Evolutionary conservation across 2,797 vertebrate genomes (phyloP).

Genomic region (Aphelocoma californica): DNA sequence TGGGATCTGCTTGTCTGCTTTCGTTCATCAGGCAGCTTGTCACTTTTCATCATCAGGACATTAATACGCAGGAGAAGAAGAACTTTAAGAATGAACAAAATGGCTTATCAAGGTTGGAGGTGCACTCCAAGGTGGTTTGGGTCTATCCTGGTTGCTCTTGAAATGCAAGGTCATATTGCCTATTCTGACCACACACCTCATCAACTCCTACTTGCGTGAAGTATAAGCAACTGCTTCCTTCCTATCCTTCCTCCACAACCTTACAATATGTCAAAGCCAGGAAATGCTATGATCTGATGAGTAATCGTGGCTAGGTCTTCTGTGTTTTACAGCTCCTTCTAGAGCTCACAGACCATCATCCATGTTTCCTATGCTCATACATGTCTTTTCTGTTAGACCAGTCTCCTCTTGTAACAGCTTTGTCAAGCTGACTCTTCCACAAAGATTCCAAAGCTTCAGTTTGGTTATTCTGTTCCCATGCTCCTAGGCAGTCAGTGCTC

Average conservation of each 20-base stretch:
- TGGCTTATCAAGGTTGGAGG: background rate
- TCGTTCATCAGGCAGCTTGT: background rate
- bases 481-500: background rate
- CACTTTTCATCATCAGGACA: background rate
- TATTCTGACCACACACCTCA: background rate
- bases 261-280: background rate
- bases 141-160: background rate
- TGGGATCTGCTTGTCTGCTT: background rate
- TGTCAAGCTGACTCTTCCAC: background rate
- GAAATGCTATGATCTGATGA: background rate
- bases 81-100: background rate
- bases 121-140: background rate
- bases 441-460: background rate
- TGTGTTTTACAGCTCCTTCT: background rate
- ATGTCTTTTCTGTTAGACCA: background rate
- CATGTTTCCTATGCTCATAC: background rate
- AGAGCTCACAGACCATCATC: background rate
- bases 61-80: background rate
- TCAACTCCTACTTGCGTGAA: background rate
- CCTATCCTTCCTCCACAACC: background rate
- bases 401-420: background rate
- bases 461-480: background rate
- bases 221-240: background rate
- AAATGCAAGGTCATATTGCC: background rate
- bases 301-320: background rate